phyloP scores from a whole-genome alignment of 2,888 invertebrate genomes.

The Polydrusus tereticollis region DNA sequence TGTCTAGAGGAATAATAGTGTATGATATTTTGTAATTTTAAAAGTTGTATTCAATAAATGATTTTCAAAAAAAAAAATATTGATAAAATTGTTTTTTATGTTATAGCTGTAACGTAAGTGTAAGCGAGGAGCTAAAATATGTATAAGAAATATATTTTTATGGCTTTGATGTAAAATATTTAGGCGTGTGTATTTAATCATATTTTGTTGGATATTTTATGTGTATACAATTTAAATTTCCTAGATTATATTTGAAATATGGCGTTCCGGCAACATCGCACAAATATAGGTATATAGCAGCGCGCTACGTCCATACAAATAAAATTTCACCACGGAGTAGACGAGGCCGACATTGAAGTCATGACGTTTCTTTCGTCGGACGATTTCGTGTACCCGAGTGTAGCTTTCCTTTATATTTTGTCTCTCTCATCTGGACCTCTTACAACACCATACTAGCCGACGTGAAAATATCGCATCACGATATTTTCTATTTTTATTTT shows the following conservation, averaged over 20 bases:
- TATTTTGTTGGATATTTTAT: too few relatives aligned
- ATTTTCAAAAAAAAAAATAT: too few relatives aligned
- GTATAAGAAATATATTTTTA: too few relatives aligned
- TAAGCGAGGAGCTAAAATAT: too few relatives aligned
- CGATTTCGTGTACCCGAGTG: conserved; percentile 64
- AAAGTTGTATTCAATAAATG: too few relatives aligned
- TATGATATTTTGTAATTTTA: too few relatives aligned
- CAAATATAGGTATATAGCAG: conserved; percentile 13
- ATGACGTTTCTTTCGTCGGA: conserved; percentile 55
- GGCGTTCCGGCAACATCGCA: conserved; percentile 21
- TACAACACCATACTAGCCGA: conserved; percentile 60
- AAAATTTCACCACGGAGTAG: conserved; percentile 50
- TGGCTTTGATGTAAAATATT: too few relatives aligned
- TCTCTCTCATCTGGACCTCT: conserved; percentile 64
- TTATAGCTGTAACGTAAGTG: too few relatives aligned
- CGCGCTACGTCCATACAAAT: conserved; percentile 21
- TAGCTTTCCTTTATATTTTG: conserved; percentile 65
- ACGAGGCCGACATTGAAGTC: conserved; percentile 56
- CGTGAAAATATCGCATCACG: conserved; percentile 55
- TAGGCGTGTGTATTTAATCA: too few relatives aligned
- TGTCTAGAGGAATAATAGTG: too few relatives aligned
- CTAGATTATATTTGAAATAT: not conserved
- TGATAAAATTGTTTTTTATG: too few relatives aligned
- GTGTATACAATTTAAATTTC: not conserved
- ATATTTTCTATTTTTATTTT: conserved; percentile 55